These are phyloP conservation scores for Drosophila birchii DNA, from an alignment of 2,888 invertebrate genomes.

Conservation along the genomic window DNA sequence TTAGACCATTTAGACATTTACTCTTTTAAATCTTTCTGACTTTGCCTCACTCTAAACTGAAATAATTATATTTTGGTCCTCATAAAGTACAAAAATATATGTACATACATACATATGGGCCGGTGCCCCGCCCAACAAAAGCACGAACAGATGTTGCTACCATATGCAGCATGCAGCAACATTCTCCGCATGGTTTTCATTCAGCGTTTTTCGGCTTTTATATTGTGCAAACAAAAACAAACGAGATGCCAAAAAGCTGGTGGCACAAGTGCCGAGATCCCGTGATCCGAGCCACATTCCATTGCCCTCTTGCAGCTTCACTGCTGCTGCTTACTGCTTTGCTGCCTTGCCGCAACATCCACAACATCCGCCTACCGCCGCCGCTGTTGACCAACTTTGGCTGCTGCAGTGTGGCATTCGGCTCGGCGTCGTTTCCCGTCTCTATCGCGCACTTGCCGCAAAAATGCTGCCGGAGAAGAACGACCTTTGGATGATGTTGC, in stretches of 20 bases:
- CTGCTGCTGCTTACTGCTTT: background rate
- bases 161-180: conserved; percentile 38
- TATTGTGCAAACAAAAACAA: conserved; percentile 49
- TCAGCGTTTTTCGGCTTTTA: conserved; percentile 46
- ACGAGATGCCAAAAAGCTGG: conserved; percentile 30
- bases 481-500: conserved; percentile 77
- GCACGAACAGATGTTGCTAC: conserved; percentile 35
- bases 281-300: conserved; percentile 47
- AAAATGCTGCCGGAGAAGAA: conserved; percentile 61
- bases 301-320: conserved; percentile 38
- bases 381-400: conserved; percentile 44
- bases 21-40: background rate
- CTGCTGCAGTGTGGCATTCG: conserved; percentile 13
- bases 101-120: background rate
- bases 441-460: conserved; percentile 36
- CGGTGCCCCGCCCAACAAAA: conserved; percentile 10
- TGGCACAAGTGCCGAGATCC: conserved; percentile 32
- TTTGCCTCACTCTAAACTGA: background rate
- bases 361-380: conserved; percentile 47
- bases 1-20: background rate
- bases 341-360: conserved; percentile 21
- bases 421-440: conserved; percentile 2
- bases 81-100: conserved; percentile 13
- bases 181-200: conserved; percentile 51
- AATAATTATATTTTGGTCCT: background rate